Evolutionary conservation across 2,888 invertebrate genomes (phyloP).

Genomic region (Drosophila demipolita): DNA sequence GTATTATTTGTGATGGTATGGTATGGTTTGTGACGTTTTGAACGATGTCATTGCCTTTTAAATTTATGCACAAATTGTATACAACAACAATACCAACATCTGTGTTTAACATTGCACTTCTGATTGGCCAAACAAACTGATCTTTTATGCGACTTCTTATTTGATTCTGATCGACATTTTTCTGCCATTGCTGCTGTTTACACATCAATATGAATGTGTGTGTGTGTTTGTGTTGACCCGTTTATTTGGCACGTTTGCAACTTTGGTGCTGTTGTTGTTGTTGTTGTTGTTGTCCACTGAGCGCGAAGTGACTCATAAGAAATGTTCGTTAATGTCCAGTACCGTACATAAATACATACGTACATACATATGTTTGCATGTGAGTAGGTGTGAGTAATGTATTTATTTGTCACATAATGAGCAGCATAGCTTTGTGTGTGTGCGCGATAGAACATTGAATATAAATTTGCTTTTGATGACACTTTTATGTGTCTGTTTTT

Average conservation of each 20-base stretch:
- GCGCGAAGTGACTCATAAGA: conserved; percentile 62
- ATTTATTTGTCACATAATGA: conserved; percentile 37
- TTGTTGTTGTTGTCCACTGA: conserved; percentile 29
- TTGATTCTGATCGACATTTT: conserved; percentile 20
- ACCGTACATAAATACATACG: conserved; percentile 17
- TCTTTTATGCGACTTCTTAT: conserved; percentile 12
- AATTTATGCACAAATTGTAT: conserved; percentile 52
- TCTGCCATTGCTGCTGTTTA: conserved; percentile 6
- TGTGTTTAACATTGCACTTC: conserved; percentile 24
- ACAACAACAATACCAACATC: conserved; percentile 12
- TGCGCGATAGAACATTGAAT: conserved; percentile 4
- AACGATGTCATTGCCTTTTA: conserved; percentile 64
- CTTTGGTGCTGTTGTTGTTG: conserved; percentile 9
- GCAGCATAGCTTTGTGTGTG: conserved; percentile 15
- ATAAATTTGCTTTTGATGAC: conserved; percentile 23
- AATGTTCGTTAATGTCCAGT: conserved; percentile 31
- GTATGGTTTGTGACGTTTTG: conserved; percentile 13
- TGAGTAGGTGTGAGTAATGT: conserved; percentile 7
- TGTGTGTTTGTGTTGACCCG: conserved; percentile 55
- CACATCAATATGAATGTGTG: neutral
- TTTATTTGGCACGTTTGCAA: conserved; percentile 49
- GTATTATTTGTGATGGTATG: too few species aligned
- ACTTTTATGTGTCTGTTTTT: conserved; percentile 2
- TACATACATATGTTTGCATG: conserved; percentile 13
- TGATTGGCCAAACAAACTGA: conserved; percentile 23